These are phyloP conservation scores for Callimorpha dominula DNA, from an alignment of 2,888 invertebrate species.

Conservation along the genomic window DNA sequence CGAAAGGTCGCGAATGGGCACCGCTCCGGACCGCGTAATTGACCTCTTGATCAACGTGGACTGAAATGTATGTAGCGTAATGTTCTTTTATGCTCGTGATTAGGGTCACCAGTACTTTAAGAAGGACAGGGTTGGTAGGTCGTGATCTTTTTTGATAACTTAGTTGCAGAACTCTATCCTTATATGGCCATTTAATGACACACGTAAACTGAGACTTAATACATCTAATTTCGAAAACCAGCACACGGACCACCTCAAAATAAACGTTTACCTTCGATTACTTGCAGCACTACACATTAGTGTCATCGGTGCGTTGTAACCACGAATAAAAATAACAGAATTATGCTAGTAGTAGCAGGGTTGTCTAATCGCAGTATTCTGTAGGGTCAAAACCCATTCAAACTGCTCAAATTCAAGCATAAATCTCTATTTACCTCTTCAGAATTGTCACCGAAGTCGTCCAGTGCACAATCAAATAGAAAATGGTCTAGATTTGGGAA, in stretches of 20 bases:
- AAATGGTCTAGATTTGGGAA: not conserved
- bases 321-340: no score
- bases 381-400: no score
- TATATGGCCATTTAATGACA: no score
- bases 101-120: not conserved
- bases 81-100: not conserved
- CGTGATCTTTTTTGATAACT: not conserved
- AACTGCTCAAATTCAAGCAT: not conserved
- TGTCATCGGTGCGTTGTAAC: no score
- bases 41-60: constrained; percentile 57
- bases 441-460: not conserved
- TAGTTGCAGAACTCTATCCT: no score
- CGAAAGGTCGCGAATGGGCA: constrained; percentile 32
- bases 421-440: not conserved
- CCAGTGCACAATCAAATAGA: not conserved
- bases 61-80: constrained; percentile 21
- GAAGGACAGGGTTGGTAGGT: not conserved
- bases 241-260: no score
- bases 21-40: constrained; percentile 52
- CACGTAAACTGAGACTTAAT: no score
- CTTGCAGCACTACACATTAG: no score
- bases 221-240: no score
- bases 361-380: no score
- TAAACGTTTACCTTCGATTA: no score
- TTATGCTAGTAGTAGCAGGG: no score